Conservation (phyloP, 1,140 invertebrate genomes). For the Pseudomyrmex dendroicus region DNA sequence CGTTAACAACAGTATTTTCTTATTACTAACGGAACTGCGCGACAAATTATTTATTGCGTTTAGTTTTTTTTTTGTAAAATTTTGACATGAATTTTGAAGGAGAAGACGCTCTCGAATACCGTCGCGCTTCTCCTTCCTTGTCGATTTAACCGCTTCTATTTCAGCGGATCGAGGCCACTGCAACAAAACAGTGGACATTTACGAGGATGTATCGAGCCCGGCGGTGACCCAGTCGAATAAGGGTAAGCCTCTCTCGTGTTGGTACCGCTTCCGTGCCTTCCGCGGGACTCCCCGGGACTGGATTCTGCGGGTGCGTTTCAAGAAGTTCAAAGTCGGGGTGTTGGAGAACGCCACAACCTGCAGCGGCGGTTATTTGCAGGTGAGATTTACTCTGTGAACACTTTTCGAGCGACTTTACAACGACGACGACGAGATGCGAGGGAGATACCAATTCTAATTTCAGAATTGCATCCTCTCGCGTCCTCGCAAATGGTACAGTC, state of each 20-base stretch:
- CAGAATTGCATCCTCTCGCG: not conserved
- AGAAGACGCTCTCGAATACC: not conserved
- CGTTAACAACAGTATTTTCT: no score
- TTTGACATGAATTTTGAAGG: not conserved
- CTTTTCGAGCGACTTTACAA: no score
- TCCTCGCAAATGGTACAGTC: not conserved
- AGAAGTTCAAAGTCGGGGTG: constrained; percentile 96
- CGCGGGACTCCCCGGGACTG: constrained; percentile 93
- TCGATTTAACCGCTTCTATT: constrained; percentile 64
- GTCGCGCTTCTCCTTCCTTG: not conserved
- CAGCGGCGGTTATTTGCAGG: constrained; percentile 94
- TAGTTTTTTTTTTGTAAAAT: no score
- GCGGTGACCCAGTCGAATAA: constrained; percentile 92
- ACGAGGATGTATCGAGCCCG: constrained; percentile 95
- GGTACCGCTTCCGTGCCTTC: constrained; percentile 94
- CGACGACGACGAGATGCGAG: not conserved
- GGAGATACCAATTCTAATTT: constrained; percentile 23
- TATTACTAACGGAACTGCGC: no score
- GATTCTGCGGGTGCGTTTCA: constrained; percentile 95
- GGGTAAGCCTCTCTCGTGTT: constrained; percentile 93
- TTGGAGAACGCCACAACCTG: constrained; percentile 94
- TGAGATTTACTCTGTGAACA: constrained; percentile 75
- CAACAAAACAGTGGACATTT: constrained; percentile 96
- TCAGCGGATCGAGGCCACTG: constrained; percentile 91
- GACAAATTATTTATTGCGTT: no score